Base-by-base conservation (phyloP, 2,888 invertebrate species). In the Eremobia ochroleuca region DNA sequence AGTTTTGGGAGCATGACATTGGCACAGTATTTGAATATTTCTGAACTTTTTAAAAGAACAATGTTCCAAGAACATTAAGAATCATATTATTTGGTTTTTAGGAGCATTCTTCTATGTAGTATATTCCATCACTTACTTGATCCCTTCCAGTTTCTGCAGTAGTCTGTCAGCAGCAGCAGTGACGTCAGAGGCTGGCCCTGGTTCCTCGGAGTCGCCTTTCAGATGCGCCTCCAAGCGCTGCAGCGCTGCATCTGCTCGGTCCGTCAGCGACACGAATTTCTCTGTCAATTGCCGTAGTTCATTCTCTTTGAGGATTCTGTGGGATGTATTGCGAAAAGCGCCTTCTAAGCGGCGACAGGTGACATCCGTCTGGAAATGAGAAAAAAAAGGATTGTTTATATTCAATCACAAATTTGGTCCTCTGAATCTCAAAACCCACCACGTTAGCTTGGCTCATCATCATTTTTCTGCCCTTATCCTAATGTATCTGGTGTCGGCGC, bases 241-340 rank as follows among this genome's bases (percentile, higher is more conserved):
- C 49, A 97, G 91, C n/a, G 95, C 95, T 70, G 95, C 93, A 77
- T 97, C 97, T 1, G 97, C 96, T 81, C 96, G 92, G 82, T 97
- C 94, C 3, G 97, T 96, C 81, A 97, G 86, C 25, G 94, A 95
- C 59, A 97, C 94, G 85, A 97, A 95, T 88, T 97, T 97, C 82
- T 97, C 96, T 1, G 95, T 96, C 62, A 97, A 88, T 85, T 95
- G 95, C 75, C 95, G 94, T 43, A 96, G 85, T 85, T 97, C 97
- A 52, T 92, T 92, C 82, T 96, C 96, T 87, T 94, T 96, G 71
- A 95, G 90, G 6, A 92, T 90, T 2, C 93, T 89, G 74, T 94
- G 94, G 9, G 96, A 93, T 43, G 93, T 92, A 86, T 97, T 97
- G 4, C 94, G 94, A 83, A 96, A 94, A 68, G 93, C 93, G 37